Evolutionary conservation across 2,888 invertebrate species (phyloP).

Genomic region (Melieria omissa): DNA sequence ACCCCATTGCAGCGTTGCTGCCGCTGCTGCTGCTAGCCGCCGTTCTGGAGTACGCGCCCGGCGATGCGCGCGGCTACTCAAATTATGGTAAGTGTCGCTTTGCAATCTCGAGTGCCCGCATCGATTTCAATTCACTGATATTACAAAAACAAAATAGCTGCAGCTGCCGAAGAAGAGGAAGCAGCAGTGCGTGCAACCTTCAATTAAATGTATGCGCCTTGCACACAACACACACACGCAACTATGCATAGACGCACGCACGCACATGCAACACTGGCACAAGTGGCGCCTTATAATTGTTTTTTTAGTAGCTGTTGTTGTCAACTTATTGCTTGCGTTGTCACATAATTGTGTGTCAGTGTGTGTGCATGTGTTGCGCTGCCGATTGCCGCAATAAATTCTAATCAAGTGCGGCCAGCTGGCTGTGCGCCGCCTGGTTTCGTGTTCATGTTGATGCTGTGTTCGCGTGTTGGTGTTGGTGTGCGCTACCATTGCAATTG

Average conservation of each 20-base stretch:
- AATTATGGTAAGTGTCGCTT: slow-evolving; percentile 41
- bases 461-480: no score
- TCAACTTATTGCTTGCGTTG: slow-evolving; percentile 1
- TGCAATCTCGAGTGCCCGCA: neutral
- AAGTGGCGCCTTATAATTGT: neutral
- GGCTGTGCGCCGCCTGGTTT: neutral
- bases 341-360: slow-evolving; percentile 12
- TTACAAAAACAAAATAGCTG: neutral
- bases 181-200: slow-evolving; percentile 14
- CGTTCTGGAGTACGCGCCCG: slow-evolving; percentile 40
- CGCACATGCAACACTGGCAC: neutral
- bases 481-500: neutral
- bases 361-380: neutral
- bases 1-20: slow-evolving; percentile 11
- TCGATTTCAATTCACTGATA: neutral
- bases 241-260: no score
- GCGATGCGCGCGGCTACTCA: slow-evolving; percentile 43
- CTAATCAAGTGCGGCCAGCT: slow-evolving; percentile 20
- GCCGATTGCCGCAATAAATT: slow-evolving; percentile 31
- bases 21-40: slow-evolving; percentile 43
- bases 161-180: neutral
- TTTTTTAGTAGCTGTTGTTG: neutral
- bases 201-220: slow-evolving; percentile 10
- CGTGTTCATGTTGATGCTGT: neutral
- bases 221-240: slow-evolving; percentile 1